phyloP scores from a whole-genome alignment of 2,888 invertebrate species.

The Tortrix viridana region DNA sequence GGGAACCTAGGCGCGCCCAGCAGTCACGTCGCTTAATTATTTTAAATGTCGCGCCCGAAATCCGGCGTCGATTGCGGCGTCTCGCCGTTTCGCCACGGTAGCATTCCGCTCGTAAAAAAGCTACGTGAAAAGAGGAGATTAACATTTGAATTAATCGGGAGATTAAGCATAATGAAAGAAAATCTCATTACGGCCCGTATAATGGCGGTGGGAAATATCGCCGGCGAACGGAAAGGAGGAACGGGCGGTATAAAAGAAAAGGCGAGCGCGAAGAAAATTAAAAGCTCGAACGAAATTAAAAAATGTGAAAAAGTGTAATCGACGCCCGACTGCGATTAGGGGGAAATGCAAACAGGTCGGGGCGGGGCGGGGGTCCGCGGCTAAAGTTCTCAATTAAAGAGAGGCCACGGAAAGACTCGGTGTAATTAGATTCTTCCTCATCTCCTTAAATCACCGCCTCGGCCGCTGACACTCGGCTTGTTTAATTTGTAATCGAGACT shows the following conservation, averaged over 20 bases:
- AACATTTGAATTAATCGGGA: slow-evolving; percentile 84
- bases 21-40: slow-evolving; percentile 80
- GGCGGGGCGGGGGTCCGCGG: slow-evolving; percentile 45
- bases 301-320: slow-evolving; percentile 83
- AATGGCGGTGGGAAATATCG: slow-evolving; percentile 82
- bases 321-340: slow-evolving; percentile 75
- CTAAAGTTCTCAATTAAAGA: slow-evolving; percentile 81
- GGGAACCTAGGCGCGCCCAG: slow-evolving; percentile 39
- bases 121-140: slow-evolving; percentile 77
- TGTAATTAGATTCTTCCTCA: slow-evolving; percentile 83
- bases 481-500: slow-evolving; percentile 83
- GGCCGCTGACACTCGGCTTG: slow-evolving; percentile 73
- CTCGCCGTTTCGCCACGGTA: slow-evolving; percentile 67
- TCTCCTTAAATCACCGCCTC: slow-evolving; percentile 77
- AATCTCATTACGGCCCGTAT: slow-evolving; percentile 82
- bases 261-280: slow-evolving; percentile 81
- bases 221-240: slow-evolving; percentile 67
- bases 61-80: slow-evolving; percentile 63
- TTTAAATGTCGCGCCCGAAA: slow-evolving; percentile 70
- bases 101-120: slow-evolving; percentile 70
- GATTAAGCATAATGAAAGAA: slow-evolving; percentile 85
- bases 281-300: slow-evolving; percentile 82
- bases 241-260: slow-evolving; percentile 72
- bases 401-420: slow-evolving; percentile 71
- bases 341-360: slow-evolving; percentile 72